phyloP scores from a whole-genome alignment of 2,113 vertebrate species.

The Sinocyclocheilus anophthalmus region DNA sequence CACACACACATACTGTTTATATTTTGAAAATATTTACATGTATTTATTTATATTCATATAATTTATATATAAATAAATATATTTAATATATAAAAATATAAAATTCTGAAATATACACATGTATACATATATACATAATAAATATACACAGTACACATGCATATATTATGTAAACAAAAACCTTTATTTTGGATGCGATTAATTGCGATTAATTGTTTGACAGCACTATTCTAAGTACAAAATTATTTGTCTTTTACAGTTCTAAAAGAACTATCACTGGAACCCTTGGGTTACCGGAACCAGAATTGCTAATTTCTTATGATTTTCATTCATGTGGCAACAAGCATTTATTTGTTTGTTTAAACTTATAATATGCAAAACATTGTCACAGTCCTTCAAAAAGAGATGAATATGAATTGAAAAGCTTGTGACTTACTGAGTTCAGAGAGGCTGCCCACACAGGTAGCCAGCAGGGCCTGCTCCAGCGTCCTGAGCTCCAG shows the following conservation, averaged over 20 bases:
- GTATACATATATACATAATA: too few species aligned
- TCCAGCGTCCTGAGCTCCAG: conserved; percentile 90
- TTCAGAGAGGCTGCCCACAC: conserved; percentile 91
- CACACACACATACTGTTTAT: too few species aligned
- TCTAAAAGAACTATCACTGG: not conserved
- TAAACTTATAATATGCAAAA: not conserved
- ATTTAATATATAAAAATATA: too few species aligned
- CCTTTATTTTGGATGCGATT: too few species aligned
- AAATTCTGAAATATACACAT: too few species aligned
- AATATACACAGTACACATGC: too few species aligned
- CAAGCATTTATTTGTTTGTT: not conserved
- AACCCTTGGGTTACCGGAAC: not conserved
- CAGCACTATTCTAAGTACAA: not conserved
- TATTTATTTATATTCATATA: too few species aligned
- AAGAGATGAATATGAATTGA: not conserved
- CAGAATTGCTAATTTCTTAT: not conserved
- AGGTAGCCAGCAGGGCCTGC: conserved; percentile 88
- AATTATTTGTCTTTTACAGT: not conserved
- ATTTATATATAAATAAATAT: too few species aligned
- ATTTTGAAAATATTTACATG: too few species aligned
- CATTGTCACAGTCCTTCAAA: not conserved
- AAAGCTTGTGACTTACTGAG: conserved; percentile 82
- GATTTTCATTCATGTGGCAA: not conserved
- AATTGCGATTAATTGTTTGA: too few species aligned
- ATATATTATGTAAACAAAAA: too few species aligned